Conservation (phyloP, 2,113 vertebrate genomes). For the Ursus arctos region DNA sequence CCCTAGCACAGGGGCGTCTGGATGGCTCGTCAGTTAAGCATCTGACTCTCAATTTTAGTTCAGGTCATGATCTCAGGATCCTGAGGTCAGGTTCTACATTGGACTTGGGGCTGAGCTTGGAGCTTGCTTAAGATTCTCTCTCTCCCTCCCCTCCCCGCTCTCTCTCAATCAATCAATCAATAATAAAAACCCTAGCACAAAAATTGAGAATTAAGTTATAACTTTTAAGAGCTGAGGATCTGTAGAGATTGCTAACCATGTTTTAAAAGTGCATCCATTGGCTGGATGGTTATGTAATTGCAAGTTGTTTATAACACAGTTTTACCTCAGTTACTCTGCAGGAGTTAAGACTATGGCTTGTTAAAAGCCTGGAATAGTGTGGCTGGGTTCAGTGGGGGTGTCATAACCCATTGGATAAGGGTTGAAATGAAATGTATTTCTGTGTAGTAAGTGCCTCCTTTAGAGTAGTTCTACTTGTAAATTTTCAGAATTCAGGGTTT, state of each 20-base stretch:
- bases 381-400: not conserved
- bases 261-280: not conserved
- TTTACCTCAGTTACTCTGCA: not conserved
- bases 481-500: not conserved
- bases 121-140: not conserved
- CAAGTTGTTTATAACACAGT: not conserved
- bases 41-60: not conserved
- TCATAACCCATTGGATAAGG: not conserved
- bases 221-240: not conserved
- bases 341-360: not conserved
- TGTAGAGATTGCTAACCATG: not conserved
- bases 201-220: slow-evolving; percentile 44
- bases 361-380: not conserved
- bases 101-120: not conserved
- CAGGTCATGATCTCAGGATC: not conserved
- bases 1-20: not conserved
- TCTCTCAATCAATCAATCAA: not conserved
- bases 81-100: not conserved
- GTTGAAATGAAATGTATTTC: not conserved
- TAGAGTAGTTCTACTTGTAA: not conserved
- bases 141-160: not conserved
- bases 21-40: not conserved
- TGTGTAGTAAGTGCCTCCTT: not conserved
- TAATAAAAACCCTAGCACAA: not conserved
- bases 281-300: not conserved